Evolutionary conservation across 2,888 invertebrate genomes (phyloP), one percentile per base, ranked within the genome.

Genomic region (Zelleria hepariella): DNA sequence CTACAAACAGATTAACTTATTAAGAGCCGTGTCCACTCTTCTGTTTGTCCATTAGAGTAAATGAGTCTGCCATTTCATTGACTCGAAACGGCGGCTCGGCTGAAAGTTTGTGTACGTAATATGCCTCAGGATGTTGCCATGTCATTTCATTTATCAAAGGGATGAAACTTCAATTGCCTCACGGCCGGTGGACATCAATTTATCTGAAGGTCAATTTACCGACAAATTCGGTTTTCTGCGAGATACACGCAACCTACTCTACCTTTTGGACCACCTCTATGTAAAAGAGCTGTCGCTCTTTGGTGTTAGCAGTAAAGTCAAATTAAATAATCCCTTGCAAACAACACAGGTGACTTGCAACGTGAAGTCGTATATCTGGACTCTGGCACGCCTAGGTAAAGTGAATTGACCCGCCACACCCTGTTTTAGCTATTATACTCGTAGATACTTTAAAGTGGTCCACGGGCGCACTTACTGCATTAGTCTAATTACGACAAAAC

Each of bases 261-360:
- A 15, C 15, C 10, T 42, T 42, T 3, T 42, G 3, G 23, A 20
- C 8, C 51, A n/a, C n/a, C n/a, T n/a, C n/a, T n/a, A n/a, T n/a
- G n/a, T n/a, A n/a, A n/a, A n/a, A n/a, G n/a, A n/a, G n/a, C n/a
- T n/a, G n/a, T n/a, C n/a, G n/a, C n/a, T n/a, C n/a, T n/a, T n/a
- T n/a, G n/a, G n/a, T n/a, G n/a, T n/a, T n/a, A n/a, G n/a, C n/a
- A 51, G 23, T 3, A 5, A 20, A 49, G 32, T 32, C n/a, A 32
- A 32, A 15, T 42, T 42, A 15, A 42, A 42, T 42, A 3, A 48
- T 21, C 25, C 48, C 82, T 42, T 84, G n/a, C n/a, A n/a, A 83
- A 85, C 82, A 86, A 74, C 68, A 66, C 80, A 81, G 79, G 80
- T 86, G 86, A 85, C 86, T 83, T 84, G 83, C 84, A 80, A 56